Evolutionary conservation across 64 coral and sea anemone genomes (phyloP), one percentile per base, ranked within the genome.

Genomic region (Montipora foliosa): DNA sequence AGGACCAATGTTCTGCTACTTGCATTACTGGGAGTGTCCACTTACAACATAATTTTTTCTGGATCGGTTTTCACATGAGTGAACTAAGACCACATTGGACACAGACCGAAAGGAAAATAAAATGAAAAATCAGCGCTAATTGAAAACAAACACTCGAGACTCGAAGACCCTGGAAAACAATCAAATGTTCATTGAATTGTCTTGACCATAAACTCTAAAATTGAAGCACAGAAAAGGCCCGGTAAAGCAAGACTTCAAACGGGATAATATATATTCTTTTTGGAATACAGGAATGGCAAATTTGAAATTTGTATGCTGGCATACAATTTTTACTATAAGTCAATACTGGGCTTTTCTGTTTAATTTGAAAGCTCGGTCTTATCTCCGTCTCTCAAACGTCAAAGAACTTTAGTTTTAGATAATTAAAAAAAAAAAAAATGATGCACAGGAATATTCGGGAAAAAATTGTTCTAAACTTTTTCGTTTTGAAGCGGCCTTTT

Each of bases 21-120:
- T 86, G 44, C 82, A 86, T 45, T 86, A 22, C 46, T 86, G 82
- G 82, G 45, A 71, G 60, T 86, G 82, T 22, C 82, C 82, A 50
- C 11, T 71, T 10, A 86, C 64, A 71, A 86, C 82, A 47, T 84
- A 48, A 83, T 45, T 8, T 12, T 64, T 64, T 12, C 4, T 15
- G 19, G 61, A 64, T 11, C 9, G 61, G 9, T 64, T 64, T 64
- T 64, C 61, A 64, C 0, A 14, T 3, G 14, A 64, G 14, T 64
- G 61, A 64, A 15, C 61, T 15, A 14, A 64, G 14, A 12, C 61
- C 61, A 64, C 52, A 55, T 55, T 55, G 6, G 10, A 7, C 5
- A 55, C 52, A 55, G 52, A 10, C 52, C 0, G 52, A 10, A 5
- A 64, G 13, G 14, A 16, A 64, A 14, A 64, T 14, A 64, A 64